These are phyloP conservation scores for Chaetodon trifascialis DNA, from an alignment of 2,113 vertebrate genomes.

Conservation along the genomic window DNA sequence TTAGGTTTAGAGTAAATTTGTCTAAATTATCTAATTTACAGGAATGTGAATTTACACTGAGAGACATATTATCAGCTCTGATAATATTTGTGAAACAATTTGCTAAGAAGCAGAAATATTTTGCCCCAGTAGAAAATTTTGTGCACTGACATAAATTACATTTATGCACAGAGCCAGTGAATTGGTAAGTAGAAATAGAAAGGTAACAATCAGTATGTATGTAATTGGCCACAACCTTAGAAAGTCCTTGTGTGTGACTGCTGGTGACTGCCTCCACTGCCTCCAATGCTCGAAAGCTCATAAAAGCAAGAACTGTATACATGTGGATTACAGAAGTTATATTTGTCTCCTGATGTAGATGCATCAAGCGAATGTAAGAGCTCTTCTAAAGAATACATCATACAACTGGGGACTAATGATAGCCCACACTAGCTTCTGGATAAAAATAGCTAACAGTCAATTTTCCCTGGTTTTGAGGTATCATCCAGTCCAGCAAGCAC, in stretches of 20 bases:
- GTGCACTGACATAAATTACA: neutral
- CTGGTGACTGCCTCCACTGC: neutral
- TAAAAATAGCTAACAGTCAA: slow-evolving; percentile 11
- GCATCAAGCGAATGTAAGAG: neutral
- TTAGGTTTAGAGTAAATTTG: neutral
- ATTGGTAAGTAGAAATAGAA: neutral
- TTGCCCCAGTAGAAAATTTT: neutral
- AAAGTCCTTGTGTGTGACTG: neutral
- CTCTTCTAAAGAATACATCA: slow-evolving; percentile 13
- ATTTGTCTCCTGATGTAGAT: slow-evolving; percentile 2
- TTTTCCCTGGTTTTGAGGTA: slow-evolving; percentile 13
- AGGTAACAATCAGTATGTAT: slow-evolving; percentile 14
- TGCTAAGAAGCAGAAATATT: neutral
- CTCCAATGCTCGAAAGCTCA: too few relatives aligned
- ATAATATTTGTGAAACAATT: neutral
- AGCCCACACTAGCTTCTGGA: neutral
- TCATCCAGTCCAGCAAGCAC: neutral
- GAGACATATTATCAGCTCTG: neutral
- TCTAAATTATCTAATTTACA: neutral
- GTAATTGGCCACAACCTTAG: neutral
- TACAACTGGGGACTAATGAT: neutral
- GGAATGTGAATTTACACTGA: neutral
- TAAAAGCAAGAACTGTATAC: too few relatives aligned
- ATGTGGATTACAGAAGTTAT: neutral
- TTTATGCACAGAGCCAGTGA: neutral